Percentiles rank a stretch among this genome's conserved stretches.
phyloP scores from a whole-genome alignment of 2,797 vertebrate genomes.

The Pipistrellus pipistrellus region DNA sequence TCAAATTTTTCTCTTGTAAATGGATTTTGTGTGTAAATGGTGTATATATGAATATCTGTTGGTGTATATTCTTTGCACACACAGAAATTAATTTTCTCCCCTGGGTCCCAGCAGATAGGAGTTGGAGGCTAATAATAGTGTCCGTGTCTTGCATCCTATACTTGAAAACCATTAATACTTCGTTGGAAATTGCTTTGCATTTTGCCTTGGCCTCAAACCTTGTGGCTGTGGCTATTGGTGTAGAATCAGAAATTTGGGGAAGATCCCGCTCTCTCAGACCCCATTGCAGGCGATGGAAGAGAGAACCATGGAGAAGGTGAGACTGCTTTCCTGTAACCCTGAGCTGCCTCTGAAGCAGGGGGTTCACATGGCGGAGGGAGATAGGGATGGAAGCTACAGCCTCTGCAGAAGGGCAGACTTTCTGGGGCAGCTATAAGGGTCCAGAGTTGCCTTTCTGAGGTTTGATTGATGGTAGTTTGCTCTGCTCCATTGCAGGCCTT shows the following conservation, averaged over 20 bases:
- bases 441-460: neutral
- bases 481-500: neutral
- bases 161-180: neutral
- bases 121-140: neutral
- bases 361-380: neutral
- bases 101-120: neutral
- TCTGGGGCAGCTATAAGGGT: neutral
- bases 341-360: neutral
- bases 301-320: neutral
- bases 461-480: neutral
- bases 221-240: neutral
- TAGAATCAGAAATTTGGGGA: neutral
- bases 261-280: neutral
- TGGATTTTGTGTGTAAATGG: neutral
- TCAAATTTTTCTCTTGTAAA: neutral
- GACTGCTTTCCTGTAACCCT: neutral
- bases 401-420: neutral
- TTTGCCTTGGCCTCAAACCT: neutral
- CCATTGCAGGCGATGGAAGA: neutral
- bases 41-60: neutral
- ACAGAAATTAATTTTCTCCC: neutral
- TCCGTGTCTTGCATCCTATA: neutral
- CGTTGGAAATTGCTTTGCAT: neutral
- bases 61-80: neutral
- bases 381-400: accelerated